Percentiles rank a stretch among this genome's conserved stretches.
These are phyloP conservation scores for Schizaphis graminum DNA, from an alignment of 2,888 invertebrate species.

Conservation along the genomic window DNA sequence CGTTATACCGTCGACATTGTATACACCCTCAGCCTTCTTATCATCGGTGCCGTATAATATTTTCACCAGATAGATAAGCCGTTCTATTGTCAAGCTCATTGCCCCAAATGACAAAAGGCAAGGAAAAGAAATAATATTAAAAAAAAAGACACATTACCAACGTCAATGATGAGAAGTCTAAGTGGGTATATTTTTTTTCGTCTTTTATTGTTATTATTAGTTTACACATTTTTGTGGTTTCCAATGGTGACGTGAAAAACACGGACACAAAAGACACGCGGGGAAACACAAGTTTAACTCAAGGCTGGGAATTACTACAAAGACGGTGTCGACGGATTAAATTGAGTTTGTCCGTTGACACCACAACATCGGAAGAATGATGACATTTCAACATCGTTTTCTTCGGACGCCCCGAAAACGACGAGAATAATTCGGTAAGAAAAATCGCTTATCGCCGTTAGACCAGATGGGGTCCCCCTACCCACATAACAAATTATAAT, in stretches of 20 bases:
- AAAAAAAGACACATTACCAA: conserved; percentile 17
- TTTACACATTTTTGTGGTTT: conserved; percentile 26
- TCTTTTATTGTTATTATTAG: conserved; percentile 41
- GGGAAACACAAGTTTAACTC: conserved; percentile 28
- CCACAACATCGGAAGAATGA: conserved; percentile 53
- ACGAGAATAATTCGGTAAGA: conserved; percentile 31
- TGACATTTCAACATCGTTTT: conserved; percentile 60
- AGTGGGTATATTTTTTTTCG: conserved; percentile 8
- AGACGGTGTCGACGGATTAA: conserved; percentile 50
- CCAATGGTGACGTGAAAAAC: conserved; percentile 24
- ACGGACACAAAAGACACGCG: conserved; percentile 35
- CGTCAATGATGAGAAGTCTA: conserved; percentile 47
- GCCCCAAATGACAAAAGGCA: conserved; percentile 53
- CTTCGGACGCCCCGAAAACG: conserved; percentile 20
- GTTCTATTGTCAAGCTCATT: conserved; percentile 54
- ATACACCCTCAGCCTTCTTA: conserved; percentile 16
- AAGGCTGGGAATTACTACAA: conserved; percentile 42
- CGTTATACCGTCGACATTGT: conserved; percentile 40
- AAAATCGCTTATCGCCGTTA: conserved; percentile 37
- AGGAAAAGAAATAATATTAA: neutral
- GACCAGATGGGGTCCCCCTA: conserved; percentile 39
- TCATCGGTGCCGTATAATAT: conserved; percentile 44
- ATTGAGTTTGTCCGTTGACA: conserved; percentile 56
- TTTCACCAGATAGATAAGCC: conserved; percentile 50
- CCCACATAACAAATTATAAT: conserved; percentile 36